Conservation (phyloP, 2,888 invertebrate species). For the Thumatha senex region DNA sequence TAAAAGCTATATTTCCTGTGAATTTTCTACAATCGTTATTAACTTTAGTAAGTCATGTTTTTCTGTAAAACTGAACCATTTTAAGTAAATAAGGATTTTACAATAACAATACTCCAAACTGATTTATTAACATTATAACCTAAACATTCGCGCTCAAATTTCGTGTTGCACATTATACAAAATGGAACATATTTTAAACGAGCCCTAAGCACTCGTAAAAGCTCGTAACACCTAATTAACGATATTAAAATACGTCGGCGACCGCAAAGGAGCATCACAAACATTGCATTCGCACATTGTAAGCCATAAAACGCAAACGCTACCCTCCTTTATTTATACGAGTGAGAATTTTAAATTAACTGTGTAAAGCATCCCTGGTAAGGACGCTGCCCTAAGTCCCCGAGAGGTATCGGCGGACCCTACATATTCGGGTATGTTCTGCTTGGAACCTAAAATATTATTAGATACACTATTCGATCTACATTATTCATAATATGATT, state of each 20-base stretch:
- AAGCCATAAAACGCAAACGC: constrained; percentile 82
- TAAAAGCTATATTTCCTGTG: not conserved
- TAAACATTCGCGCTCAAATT: constrained; percentile 26
- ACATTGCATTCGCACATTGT: constrained; percentile 78
- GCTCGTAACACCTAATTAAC: constrained; percentile 80
- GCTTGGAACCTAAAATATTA: constrained; percentile 31
- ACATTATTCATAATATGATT: not conserved
- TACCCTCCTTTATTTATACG: constrained; percentile 82
- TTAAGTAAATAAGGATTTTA: not conserved
- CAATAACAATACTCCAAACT: constrained; percentile 30
- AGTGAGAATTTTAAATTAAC: constrained; percentile 83
- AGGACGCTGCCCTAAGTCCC: constrained; percentile 49
- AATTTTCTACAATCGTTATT: too few species aligned
- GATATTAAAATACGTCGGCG: constrained; percentile 79
- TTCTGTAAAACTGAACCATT: constrained; percentile 5
- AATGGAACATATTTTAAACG: constrained; percentile 46
- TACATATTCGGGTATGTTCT: constrained; percentile 50
- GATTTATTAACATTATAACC: constrained; percentile 35
- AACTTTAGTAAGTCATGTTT: too few species aligned
- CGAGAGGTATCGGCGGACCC: constrained; percentile 33
- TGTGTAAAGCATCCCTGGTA: constrained; percentile 74
- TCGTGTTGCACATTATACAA: constrained; percentile 46
- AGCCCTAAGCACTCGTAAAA: constrained; percentile 51
- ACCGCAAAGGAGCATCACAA: constrained; percentile 75
- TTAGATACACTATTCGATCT: not conserved